Base-by-base conservation (phyloP, 2,797 vertebrate genomes). In the Serranus cabrilla region DNA sequence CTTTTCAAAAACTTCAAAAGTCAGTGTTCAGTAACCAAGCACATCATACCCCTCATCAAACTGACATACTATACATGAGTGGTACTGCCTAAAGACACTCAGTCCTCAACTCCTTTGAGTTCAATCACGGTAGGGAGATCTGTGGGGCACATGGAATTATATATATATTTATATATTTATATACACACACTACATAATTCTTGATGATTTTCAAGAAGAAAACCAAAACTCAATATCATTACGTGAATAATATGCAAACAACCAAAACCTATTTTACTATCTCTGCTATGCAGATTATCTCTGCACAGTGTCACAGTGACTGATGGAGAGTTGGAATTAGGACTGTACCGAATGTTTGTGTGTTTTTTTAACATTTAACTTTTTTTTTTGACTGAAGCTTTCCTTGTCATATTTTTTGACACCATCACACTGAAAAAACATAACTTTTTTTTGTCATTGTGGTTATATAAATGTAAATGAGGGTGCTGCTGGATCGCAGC, bases 11-110 rank as follows among this genome's bases (percentile, higher is more conserved):
- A 83, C 80, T 79, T 86, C 74, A 87, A 85, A 90, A 83, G 84
- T 91, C 83, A 86, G 82, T 82, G 81, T 89, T 91, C 85, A 91
- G 88, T 85, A 87, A 91, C 82, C 85, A 87, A 92, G 89, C 88
- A 89, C 89, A 85, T 89, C 83, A 81, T 72, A 82, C 78, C 71
- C 70, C 76, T 88, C 87, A 72, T 83, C 76, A 83, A 68, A 86
- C 84, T 78, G 85, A 87, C 86, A 85, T 74, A 78, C 81, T 86
- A 76, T 74, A 91, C 84, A 89, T 56, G 78, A 93, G 92, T 92
- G 91, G 92, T 92, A 91, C 91, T 89, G 91, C 85, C 85, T 89
- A 87, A 81, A 73, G 52, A 92, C 82, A 62, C 74, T 74, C 45
- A n/a, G 74, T 70, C 63, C 72, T 74, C 65, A 49, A 81, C 82